Evolutionary conservation across 2,797 vertebrate species (phyloP), one percentile per base, ranked within the genome.

Genomic region (Catamblyrhynchus diadema): DNA sequence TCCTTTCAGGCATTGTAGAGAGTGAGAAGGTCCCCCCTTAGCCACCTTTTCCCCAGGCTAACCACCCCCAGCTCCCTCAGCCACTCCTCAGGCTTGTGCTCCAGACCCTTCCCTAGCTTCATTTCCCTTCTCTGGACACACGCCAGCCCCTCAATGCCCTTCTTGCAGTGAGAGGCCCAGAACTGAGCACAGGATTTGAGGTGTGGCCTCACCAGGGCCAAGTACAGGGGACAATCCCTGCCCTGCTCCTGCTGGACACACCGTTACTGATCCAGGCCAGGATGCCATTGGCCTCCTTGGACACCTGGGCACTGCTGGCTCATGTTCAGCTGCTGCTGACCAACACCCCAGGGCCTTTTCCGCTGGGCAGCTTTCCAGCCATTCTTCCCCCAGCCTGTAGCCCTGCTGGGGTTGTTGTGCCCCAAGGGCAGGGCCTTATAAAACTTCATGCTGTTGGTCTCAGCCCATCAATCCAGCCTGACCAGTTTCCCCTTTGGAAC

Each of bases 91-190:
- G 16, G 0, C 0, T 8, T 50, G 30, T n/a, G 28, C 23, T 37
- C 35, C 44, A 69, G 32, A 54, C 41, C 10, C 37, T 42, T 48
- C 28, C 17, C 28, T 23, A 62, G 14, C 37, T 64, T 4, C 0
- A 0, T 6, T 44, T 1, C 8, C 20, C n/a, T 64, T 70, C 64
- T 64, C n/a, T 64, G 37, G 28, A 39, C 20, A 30, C 0, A 0
- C 79, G 69, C 7, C 64, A 70, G n/a, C 23, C 14, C 42, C 37
- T 82, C 64, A 19, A 3, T 37, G 9, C 11, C 48, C 1, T 22
- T 25, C 16, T 50, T 11, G 23, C 0, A 37, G 4, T 6, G 27
- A 69, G 37, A 5, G n/a, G 4, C 37, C 4, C 47, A 47, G 24
- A 47, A 25, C 14, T 33, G 56, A 5, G 0, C 37, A 22, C n/a